Base-by-base conservation (phyloP, 2,113 vertebrate species). In the Empidonax traillii region DNA sequence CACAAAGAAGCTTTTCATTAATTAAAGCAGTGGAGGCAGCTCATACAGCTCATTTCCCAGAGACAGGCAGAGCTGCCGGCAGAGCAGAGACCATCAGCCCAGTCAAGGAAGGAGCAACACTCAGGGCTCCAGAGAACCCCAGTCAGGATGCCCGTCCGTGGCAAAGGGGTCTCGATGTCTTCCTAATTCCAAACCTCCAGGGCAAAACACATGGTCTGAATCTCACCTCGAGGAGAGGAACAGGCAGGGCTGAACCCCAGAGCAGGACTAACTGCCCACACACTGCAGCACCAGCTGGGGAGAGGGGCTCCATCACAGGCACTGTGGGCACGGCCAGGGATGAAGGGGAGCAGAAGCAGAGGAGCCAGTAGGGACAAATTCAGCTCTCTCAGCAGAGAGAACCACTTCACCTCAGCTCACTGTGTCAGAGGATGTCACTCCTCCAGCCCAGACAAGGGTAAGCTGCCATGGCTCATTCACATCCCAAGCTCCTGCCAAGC, bases 1-100 rank as follows among this genome's bases (percentile, higher is more conserved):
- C 66, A 95, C 93, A 93, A 88, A 92, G 92, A 52, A 90, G 90
- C 86, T 90, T 96, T 97, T 96, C 93, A 92, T 95, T 58, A 87
- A 84, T 52, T 65, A 80, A 86, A 89, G 72, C 85, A 53, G 61
- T 0, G 1, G 65, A 86, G 63, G 65, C 49, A 16, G 76, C 65
- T 90, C 3, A 0, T 31, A 62, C 73, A 93, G 88, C 58, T 89
- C 83, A 81, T 72, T 93, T 90, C 47, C 69, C 96, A 90, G 92
- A 78, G 47, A 61, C 46, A 59, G 75, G 52, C 44, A 55, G 61
- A 67, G 66, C 30, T 1, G 10, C 37, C 51, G 22, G 66, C 28
- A 55, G 62, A 75, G 56, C 47, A 62, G 90, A 78, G 85, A 74
- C 43, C 65, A 37, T 2, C 83, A 84, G 82, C 67, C 62, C 8